These are phyloP conservation scores for Caenorhabditis sp. DNA, from an alignment of 2,888 invertebrate genomes.

Conservation along the genomic window DNA sequence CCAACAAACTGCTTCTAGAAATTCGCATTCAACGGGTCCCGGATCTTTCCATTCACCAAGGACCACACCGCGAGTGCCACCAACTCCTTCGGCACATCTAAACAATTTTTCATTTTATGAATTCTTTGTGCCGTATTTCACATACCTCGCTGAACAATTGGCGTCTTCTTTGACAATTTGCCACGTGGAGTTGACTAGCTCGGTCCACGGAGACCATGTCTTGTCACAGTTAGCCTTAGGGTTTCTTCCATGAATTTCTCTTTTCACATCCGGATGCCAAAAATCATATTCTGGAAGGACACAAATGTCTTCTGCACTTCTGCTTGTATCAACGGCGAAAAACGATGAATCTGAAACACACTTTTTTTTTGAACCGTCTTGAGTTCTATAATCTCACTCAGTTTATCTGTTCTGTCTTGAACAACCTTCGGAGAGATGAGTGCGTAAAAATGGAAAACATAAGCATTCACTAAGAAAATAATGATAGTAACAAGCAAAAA, in stretches of 20 bases:
- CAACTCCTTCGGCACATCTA: neutral
- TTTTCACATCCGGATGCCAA: slow-evolving; percentile 5
- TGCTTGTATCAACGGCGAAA: neutral
- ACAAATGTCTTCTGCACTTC: neutral
- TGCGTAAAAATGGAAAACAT: no score
- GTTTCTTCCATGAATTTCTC: neutral
- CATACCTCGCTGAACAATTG: neutral
- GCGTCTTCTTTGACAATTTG: neutral
- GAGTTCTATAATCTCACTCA: no score
- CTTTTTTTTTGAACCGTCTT: no score
- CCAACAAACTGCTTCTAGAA: slow-evolving; percentile 15
- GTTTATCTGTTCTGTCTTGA: no score
- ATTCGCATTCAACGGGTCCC: slow-evolving; percentile 1
- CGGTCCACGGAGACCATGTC: neutral
- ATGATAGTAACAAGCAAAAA: no score
- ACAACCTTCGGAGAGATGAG: no score
- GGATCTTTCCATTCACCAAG: neutral
- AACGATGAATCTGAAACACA: neutral
- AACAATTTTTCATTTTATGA: neutral
- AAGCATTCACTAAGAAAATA: no score
- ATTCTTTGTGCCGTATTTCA: neutral
- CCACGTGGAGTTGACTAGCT: slow-evolving; percentile 4
- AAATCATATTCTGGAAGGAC: slow-evolving; percentile 19
- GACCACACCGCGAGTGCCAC: neutral
- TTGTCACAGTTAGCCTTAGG: neutral